Conservation (phyloP, 2,113 vertebrate species). For the Sus scrofa region T2T-Sscrofa CM000816.6:57679501-57680000, state of each 20-base stretch:
- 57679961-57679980: not conserved
- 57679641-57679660: not conserved
- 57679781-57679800: not conserved
- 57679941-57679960: not conserved
- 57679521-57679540: not conserved
- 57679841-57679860: not conserved
- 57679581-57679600: not conserved
- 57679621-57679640: not conserved
- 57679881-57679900: not conserved
- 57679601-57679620: not conserved
- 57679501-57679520: not conserved
- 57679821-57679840: not conserved
- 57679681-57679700: not conserved
- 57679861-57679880: not conserved
- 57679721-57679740: not conserved
- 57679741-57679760: not conserved
- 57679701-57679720: not conserved
- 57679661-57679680: not conserved
- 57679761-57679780: not conserved
- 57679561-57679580: not conserved
- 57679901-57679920: not conserved
- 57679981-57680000: not conserved
- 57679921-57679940: not conserved
- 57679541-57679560: not conserved
- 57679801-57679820: conserved; percentile 5